phyloP scores from a whole-genome alignment of 2,797 vertebrate genomes.

The Syndactyla subalaris region DNA sequence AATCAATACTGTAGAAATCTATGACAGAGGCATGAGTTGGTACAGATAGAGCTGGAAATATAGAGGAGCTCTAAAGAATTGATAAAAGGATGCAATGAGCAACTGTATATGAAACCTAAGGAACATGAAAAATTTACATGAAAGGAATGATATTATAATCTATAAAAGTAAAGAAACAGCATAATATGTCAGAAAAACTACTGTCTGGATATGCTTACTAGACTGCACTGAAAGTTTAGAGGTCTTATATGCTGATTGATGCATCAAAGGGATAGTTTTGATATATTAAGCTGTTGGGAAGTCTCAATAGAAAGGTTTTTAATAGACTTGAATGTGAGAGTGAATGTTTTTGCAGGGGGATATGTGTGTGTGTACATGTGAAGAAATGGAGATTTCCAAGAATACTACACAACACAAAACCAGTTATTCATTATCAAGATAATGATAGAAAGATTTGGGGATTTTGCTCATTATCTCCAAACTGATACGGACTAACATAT shows the following conservation, averaged over 20 bases:
- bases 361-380: neutral
- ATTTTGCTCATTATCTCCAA: neutral
- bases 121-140: neutral
- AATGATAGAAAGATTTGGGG: neutral
- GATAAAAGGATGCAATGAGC: neutral
- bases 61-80: neutral
- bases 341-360: neutral
- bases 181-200: neutral
- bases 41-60: neutral
- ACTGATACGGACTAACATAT: neutral
- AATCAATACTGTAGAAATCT: slow-evolving; percentile 2
- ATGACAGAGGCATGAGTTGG: neutral
- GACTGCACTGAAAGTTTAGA: neutral
- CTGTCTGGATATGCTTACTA: neutral
- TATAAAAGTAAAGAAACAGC: neutral
- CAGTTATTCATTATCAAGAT: neutral
- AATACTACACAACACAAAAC: neutral
- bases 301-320: neutral
- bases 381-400: neutral
- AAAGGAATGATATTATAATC: neutral
- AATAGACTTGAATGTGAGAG: fast-evolving
- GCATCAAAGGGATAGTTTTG: too few species aligned
- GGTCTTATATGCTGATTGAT: neutral
- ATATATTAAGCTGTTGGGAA: neutral
- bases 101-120: neutral